Conservation (phyloP, 2,797 vertebrate genomes). For the Danio tinwini region DNA sequence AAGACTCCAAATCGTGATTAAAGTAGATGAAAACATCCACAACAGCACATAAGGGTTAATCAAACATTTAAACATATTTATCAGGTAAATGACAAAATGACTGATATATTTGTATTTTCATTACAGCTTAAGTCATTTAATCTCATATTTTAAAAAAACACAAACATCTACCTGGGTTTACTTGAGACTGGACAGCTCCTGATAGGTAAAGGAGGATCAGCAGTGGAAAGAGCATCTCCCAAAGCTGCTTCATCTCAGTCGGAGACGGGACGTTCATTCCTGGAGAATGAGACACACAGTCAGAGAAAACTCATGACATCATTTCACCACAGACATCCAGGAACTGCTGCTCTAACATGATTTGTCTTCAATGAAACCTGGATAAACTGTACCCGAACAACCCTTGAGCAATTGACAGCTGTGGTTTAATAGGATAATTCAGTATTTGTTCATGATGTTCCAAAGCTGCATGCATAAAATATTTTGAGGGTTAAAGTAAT, state of each 20-base stretch:
- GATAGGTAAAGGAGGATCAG: constrained; percentile 73
- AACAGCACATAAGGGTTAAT: no score
- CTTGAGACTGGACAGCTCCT: constrained; percentile 74
- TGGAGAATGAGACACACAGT: constrained; percentile 33
- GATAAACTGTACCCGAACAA: not conserved
- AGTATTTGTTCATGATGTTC: not conserved
- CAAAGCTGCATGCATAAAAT: not conserved
- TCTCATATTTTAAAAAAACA: not conserved
- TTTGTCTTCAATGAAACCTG: not conserved
- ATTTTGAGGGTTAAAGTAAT: not conserved
- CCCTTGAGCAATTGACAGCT: not conserved
- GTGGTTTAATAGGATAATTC: not conserved
- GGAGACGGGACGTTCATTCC: constrained; percentile 60
- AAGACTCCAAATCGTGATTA: no score
- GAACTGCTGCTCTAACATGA: constrained; percentile 9
- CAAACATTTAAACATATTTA: not conserved
- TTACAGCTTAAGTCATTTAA: not conserved
- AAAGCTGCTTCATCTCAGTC: constrained; percentile 77
- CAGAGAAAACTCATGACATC: constrained; percentile 11
- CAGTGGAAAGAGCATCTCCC: constrained; percentile 71
- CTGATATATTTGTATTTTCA: not conserved
- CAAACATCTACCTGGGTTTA: constrained; percentile 77
- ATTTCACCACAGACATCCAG: constrained; percentile 27
- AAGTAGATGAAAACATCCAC: no score
- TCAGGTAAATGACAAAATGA: not conserved